A percentile compares a stretch with the other conserved stretches of the same genome.
Conservation (phyloP, 2,113 vertebrate genomes). For the Sinocyclocheilus rhinocerous region DNA sequence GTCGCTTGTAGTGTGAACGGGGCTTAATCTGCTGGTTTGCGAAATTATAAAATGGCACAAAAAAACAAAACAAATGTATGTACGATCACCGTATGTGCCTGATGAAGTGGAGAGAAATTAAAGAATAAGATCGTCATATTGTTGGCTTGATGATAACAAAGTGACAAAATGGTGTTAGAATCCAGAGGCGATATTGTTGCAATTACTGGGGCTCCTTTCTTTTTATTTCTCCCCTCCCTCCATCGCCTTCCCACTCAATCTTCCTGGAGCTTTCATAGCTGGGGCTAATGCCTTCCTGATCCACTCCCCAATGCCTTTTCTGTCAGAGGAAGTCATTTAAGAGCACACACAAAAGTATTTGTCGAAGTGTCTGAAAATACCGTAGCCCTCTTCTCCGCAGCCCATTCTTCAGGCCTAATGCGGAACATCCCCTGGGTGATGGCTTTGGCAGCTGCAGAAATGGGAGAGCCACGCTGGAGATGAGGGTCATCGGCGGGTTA, state of each 20-base stretch:
- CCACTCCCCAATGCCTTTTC: conserved; percentile 78
- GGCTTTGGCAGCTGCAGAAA: conserved; percentile 80
- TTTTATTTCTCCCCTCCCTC: conserved; percentile 27
- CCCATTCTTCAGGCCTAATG: conserved; percentile 79
- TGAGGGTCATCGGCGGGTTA: conserved; percentile 78
- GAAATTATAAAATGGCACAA: conserved; percentile 63
- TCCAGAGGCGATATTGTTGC: conserved; percentile 76
- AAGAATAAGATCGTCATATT: conserved; percentile 74
- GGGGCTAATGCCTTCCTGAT: conserved; percentile 76
- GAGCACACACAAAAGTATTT: conserved; percentile 79
- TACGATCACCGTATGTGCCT: conserved; percentile 61
- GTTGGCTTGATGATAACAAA: conserved; percentile 78
- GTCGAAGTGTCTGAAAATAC: conserved; percentile 77
- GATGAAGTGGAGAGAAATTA: conserved; percentile 70
- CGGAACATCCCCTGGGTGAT: conserved; percentile 82
- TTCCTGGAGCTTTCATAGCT: conserved; percentile 73
- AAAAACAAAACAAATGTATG: conserved; percentile 7
- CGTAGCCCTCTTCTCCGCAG: conserved; percentile 74
- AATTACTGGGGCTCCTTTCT: conserved; percentile 69
- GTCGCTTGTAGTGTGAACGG: too few species aligned
- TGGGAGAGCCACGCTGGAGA: conserved; percentile 78
- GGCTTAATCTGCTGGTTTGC: conserved; percentile 75
- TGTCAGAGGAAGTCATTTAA: conserved; percentile 78
- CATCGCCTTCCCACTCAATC: conserved; percentile 68
- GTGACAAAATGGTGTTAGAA: conserved; percentile 77